A percentile compares a stretch with the other conserved stretches of the same genome.
Conservation (phyloP, 2,113 vertebrate species). For the Puffinus mauretanicus region DNA sequence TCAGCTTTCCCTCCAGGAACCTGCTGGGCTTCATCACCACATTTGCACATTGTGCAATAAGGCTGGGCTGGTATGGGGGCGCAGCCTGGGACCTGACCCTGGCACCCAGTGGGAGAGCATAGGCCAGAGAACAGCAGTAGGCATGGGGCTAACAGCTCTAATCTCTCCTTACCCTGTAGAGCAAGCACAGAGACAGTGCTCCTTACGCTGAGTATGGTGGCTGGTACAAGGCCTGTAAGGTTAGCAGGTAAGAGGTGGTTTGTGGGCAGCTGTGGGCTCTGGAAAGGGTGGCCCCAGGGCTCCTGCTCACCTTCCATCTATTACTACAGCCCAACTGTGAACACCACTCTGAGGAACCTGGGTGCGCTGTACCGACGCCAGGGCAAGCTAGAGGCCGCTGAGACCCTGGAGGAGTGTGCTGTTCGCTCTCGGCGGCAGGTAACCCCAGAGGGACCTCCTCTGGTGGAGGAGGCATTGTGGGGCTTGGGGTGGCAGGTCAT, state of each 20-base stretch:
- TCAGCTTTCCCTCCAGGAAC: background rate
- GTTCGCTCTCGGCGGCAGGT: conserved; percentile 91
- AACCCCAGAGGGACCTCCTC: background rate
- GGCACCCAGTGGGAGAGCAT: background rate
- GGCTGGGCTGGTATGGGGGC: background rate
- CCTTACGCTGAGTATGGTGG: conserved; percentile 95
- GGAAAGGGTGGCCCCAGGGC: background rate
- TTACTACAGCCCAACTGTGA: conserved; percentile 74
- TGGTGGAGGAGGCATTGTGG: background rate
- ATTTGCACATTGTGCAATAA: background rate
- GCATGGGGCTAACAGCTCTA: background rate
- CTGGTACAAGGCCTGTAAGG: conserved; percentile 99
- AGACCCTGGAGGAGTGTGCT: conserved; percentile 90
- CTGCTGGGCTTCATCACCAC: background rate
- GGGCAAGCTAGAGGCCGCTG: conserved; percentile 91
- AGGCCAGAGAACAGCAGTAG: background rate
- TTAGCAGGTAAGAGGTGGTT: conserved; percentile 86
- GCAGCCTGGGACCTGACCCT: background rate
- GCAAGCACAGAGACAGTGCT: conserved; percentile 85
- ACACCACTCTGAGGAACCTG: conserved; percentile 88
- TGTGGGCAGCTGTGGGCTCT: background rate
- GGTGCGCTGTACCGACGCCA: conserved; percentile 90
- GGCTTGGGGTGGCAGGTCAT: background rate
- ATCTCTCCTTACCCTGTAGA: conserved; percentile 72
- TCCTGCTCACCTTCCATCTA: background rate